A percentile compares a stretch with the other conserved stretches of the same genome.
Evolutionary conservation across 2,797 vertebrate genomes (phyloP).

Genomic region (Artibeus jamaicensis): DNA sequence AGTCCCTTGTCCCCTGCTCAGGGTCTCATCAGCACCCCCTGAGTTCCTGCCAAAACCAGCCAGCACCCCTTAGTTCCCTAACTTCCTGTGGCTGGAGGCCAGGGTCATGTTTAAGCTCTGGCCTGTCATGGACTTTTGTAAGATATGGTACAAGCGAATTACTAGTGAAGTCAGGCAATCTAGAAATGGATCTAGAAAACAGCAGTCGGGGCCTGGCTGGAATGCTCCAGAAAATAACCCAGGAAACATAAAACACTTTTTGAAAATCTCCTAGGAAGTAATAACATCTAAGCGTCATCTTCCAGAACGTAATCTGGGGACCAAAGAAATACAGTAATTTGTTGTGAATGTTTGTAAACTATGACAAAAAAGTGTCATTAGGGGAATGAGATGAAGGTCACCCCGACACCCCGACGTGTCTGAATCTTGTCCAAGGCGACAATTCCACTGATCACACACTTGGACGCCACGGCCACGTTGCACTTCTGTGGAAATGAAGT

Average conservation of each 20-base stretch:
- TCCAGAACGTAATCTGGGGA: background rate
- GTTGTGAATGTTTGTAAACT: background rate
- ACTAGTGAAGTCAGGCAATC: no score
- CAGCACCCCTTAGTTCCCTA: background rate
- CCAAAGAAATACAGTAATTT: background rate
- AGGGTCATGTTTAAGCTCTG: background rate
- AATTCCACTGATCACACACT: background rate
- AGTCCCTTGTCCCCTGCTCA: background rate
- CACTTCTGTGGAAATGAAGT: fast-evolving
- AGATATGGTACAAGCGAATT: background rate
- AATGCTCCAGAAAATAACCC: background rate
- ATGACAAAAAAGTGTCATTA: background rate
- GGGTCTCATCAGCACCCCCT: fast-evolving
- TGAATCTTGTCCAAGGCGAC: background rate
- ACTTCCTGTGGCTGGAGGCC: background rate
- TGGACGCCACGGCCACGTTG: fast-evolving
- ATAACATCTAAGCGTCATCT: background rate
- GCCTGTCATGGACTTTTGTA: background rate
- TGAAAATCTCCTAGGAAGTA: background rate
- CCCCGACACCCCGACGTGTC: no score
- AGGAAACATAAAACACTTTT: background rate
- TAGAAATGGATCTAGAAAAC: background rate
- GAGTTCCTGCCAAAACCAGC: no score
- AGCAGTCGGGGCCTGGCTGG: background rate
- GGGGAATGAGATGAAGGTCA: background rate